Evolutionary conservation across 2,888 invertebrate genomes (phyloP), one percentile per base, ranked within the genome.

Genomic region (Cyrtodaria siliqua): DNA sequence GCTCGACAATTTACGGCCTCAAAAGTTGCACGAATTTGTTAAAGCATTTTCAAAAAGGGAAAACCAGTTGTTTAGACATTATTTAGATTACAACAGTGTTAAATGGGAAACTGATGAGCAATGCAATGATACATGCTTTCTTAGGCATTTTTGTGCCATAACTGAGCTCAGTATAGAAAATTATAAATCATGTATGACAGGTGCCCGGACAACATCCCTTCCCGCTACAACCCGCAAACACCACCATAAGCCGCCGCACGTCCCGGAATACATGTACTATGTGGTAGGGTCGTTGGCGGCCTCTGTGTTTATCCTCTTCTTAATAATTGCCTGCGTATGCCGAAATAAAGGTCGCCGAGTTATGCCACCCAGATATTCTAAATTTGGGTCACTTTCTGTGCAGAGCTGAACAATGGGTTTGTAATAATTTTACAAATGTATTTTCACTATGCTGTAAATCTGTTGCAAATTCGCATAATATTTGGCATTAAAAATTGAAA

Each of bases 101-200:
- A 95, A 86, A 29, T 83, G 87, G 53, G 75, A 82, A 12, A 49
- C 89, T 91, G 93, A 85, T 89, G 94, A 94, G 12, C 92, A 92
- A 14, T 97, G 97, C 88, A 96, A 96, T 92, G 95, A 95, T 16
- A 95, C 95, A 18, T 97, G 97, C 92, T 96, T 96, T 52, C 95
- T 96, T 86, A 95, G 96, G 84, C 97, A 97, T 92, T 97, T 96
- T 93, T 98, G 97, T 93, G 96, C 97, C 29, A 96, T 97, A 86
- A 97, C 97, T 12, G 95, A 97, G 57, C 94, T 97, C 57, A 97
- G 97, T 92, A 96, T 95, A 90, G 94, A 95, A 24, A 96, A 96
- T 74, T 97, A 96, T 93, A 95, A 95, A 68, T 95, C 95, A 83
- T 98, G 98, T 92, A 95, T 97, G 55, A 95, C 67, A 49, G 82